Percentiles rank a stretch among this genome's conserved stretches.
These are phyloP conservation scores for Rhinella marina DNA, from an alignment of 2,797 vertebrate species.

Conservation along the genomic window DNA sequence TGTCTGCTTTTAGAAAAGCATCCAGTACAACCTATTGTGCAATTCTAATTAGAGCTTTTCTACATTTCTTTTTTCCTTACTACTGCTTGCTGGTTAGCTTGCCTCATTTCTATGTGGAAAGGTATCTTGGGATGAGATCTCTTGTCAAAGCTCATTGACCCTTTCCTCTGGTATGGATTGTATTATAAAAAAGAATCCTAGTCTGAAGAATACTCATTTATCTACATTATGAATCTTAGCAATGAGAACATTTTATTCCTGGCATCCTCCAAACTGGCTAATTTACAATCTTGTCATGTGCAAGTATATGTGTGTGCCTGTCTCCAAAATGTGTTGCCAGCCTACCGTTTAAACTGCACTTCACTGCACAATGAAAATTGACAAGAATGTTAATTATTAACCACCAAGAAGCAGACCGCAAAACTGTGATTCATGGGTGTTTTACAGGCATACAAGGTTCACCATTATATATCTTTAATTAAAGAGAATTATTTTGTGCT, in stretches of 20 bases:
- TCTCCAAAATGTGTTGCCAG: conserved; percentile 51
- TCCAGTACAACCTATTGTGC: conserved; percentile 25
- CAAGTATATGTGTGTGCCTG: conserved; percentile 17
- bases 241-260: neutral
- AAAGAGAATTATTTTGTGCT: conserved; percentile 62
- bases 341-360: conserved; percentile 61
- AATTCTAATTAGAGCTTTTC: conserved; percentile 44
- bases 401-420: conserved; percentile 66
- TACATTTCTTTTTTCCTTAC: conserved; percentile 35
- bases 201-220: conserved; percentile 47
- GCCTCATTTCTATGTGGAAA: conserved; percentile 52
- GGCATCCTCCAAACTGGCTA: conserved; percentile 45
- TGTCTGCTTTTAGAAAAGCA: conserved; percentile 10
- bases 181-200: conserved; percentile 28
- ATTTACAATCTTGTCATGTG: conserved; percentile 54
- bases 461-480: conserved; percentile 64
- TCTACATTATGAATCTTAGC: conserved; percentile 34
- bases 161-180: conserved; percentile 19
- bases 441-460: conserved; percentile 67
- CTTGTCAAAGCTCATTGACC: conserved; percentile 26
- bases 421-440: conserved; percentile 68
- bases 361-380: conserved; percentile 62
- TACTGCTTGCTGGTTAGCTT: conserved; percentile 37
- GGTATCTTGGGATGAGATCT: conserved; percentile 38
- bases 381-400: conserved; percentile 67